phyloP scores from a whole-genome alignment of 2,888 invertebrate genomes.

The Lepetodrilus schrolli region DNA sequence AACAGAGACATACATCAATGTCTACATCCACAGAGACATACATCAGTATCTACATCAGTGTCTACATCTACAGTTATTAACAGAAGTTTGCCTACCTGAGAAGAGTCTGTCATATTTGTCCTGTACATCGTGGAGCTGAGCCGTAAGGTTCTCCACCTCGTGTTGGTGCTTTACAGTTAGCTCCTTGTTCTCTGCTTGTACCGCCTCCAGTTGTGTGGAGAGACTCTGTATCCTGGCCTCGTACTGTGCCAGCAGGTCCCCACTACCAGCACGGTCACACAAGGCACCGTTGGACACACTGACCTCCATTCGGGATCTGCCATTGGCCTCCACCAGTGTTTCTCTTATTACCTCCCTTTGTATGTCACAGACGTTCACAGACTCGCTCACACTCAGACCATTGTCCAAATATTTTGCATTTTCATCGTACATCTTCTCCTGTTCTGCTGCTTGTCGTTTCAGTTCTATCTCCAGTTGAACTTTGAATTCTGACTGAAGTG shows the following conservation, averaged over 20 bases:
- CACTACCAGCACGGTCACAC: no score
- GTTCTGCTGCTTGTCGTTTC: slow-evolving; percentile 58
- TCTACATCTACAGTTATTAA: no score
- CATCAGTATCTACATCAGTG: neutral
- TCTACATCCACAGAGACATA: slow-evolving; percentile 5
- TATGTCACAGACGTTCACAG: neutral
- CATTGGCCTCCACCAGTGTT: no score
- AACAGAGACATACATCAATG: neutral
- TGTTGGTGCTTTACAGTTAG: slow-evolving; percentile 46
- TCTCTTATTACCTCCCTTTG: neutral
- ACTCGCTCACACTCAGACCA: neutral
- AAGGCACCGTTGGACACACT: no score
- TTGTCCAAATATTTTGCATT: neutral
- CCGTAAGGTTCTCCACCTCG: slow-evolving; percentile 50
- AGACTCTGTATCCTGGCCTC: slow-evolving; percentile 47
- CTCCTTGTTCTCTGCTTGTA: slow-evolving; percentile 53
- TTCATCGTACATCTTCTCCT: slow-evolving; percentile 29
- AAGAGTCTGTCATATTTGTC: slow-evolving; percentile 62
- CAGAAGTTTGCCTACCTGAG: slow-evolving; percentile 49
- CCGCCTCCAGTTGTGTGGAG: slow-evolving; percentile 41
- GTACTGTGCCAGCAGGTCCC: no score
- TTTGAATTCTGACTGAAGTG: slow-evolving; percentile 60
- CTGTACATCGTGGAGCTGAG: slow-evolving; percentile 52
- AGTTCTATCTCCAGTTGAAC: slow-evolving; percentile 64
- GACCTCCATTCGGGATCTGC: no score